A percentile compares a stretch with the other conserved stretches of the same genome.
Evolutionary conservation across 2,888 invertebrate species (phyloP).

Genomic region (Balanococcus diminutus): DNA sequence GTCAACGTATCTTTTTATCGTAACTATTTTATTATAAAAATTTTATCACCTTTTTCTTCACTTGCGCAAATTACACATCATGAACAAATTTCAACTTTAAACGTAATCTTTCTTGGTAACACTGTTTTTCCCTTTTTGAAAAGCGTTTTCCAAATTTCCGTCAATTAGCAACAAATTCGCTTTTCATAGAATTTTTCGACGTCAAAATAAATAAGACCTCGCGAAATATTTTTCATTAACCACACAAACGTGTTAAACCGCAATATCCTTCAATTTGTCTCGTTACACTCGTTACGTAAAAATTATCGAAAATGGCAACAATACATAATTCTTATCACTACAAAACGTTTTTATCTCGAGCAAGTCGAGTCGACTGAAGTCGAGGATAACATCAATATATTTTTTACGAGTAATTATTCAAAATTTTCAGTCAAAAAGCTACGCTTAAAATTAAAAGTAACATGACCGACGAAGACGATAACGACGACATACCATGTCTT

Average conservation of each 20-base stretch:
- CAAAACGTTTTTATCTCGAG: not conserved
- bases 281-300: not conserved
- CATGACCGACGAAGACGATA: slow-evolving; percentile 33
- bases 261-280: not conserved
- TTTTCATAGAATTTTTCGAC: not conserved
- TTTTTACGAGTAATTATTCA: not conserved
- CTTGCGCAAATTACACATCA: slow-evolving; percentile 25
- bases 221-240: not conserved
- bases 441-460: not conserved
- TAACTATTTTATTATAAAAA: not conserved
- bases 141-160: not conserved
- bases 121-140: not conserved
- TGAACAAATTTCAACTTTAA: not conserved
- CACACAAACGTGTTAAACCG: not conserved
- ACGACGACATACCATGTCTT: slow-evolving; percentile 20
- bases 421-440: not conserved
- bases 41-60: slow-evolving; percentile 18
- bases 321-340: not conserved
- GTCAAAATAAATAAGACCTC: not conserved
- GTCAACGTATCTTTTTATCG: not conserved
- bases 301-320: slow-evolving; percentile 3
- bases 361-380: too few relatives aligned
- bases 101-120: not conserved
- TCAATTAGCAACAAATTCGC: not conserved
- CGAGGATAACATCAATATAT: not conserved